Conservation (phyloP, 30 jellyfish, hydroid and myxozoan species). For the Chrysaora quinquecirrha region DNA sequence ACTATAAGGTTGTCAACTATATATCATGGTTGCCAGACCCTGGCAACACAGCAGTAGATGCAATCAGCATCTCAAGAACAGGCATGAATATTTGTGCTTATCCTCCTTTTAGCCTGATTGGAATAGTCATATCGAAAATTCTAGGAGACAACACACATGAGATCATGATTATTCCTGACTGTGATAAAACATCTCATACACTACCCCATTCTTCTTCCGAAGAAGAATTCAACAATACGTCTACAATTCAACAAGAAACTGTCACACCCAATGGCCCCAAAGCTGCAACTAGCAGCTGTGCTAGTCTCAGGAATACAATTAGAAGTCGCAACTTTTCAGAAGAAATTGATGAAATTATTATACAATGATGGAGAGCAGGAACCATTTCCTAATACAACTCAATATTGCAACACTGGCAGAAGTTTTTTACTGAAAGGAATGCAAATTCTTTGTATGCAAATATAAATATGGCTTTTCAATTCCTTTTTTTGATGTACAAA, state of each 20-base stretch:
- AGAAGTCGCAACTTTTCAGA: constrained; percentile 14
- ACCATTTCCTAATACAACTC: constrained; percentile 16
- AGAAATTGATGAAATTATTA: constrained; percentile 22
- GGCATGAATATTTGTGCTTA: constrained; percentile 2
- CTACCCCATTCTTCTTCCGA: constrained; percentile 23
- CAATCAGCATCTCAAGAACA: constrained; percentile 6
- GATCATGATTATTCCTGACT: constrained; percentile 19
- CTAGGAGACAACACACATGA: constrained; percentile 18
- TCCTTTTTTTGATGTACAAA: constrained; percentile 12
- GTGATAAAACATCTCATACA: neutral
- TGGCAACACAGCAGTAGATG: constrained; percentile 42
- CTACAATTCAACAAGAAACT: constrained; percentile 8
- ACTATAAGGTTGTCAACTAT: neutral
- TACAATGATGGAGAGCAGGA: constrained; percentile 37
- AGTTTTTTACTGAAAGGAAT: constrained; percentile 7
- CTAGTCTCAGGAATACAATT: constrained; percentile 19
- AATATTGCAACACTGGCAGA: constrained; percentile 34
- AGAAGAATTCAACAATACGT: neutral
- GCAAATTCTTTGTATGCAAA: constrained; percentile 28
- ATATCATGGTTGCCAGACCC: constrained; percentile 33
- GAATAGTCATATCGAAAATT: neutral
- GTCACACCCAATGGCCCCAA: constrained; percentile 20
- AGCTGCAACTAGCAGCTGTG: constrained; percentile 42
- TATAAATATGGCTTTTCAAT: neutral
- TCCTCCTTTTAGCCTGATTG: constrained; percentile 30